Evolutionary conservation across 2,797 vertebrate genomes (phyloP), one percentile per base, ranked within the genome.

Genomic region (Hemibagrus guttatus): DNA sequence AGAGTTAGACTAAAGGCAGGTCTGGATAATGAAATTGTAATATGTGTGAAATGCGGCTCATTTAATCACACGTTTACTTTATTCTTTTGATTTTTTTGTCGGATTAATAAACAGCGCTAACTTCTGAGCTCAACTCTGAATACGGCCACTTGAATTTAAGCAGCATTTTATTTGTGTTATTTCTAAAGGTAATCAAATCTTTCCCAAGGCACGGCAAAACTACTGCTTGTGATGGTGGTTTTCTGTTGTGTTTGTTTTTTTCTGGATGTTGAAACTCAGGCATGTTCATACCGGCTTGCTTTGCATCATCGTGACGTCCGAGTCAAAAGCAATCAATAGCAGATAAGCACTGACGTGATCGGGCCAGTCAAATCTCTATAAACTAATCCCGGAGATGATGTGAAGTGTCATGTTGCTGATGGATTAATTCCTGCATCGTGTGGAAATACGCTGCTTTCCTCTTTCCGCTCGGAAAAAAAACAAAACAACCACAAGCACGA

Each of bases 211-310:
- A 63, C 85, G 61, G 80, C 61, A 83, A 7, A 39, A 83, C 49
- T 74, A 16, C 28, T 89, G 86, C 90, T 90, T 92, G 85, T 91
- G 86, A 23, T 84, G 76, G 46, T 46, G 14, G 23, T 85, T 87
- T 90, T 88, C 90, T 92, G 63, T 87, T 81, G 83, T 92, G 91
- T 91, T 86, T 92, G 87, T 89, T 89, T 89, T 52, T 89, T 21
- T 91, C 83, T 88, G 81, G 93, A 90, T 89, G 86, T 93, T 92
- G 87, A 88, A 71, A 88, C 84, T 89, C 83, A 89, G 89, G 91
- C 91, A 90, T 91, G 88, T 91, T 89, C 87, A 81, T 89, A 88
- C 90, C 87, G 91, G 92, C 90, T 90, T 92, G 90, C 90, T 84
- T 87, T 54, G 86, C 86, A 86, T 88, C 85, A 87, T 88, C 91